phyloP scores from a whole-genome alignment of 2,113 vertebrate species.

The Entelurus aequoreus region DNA sequence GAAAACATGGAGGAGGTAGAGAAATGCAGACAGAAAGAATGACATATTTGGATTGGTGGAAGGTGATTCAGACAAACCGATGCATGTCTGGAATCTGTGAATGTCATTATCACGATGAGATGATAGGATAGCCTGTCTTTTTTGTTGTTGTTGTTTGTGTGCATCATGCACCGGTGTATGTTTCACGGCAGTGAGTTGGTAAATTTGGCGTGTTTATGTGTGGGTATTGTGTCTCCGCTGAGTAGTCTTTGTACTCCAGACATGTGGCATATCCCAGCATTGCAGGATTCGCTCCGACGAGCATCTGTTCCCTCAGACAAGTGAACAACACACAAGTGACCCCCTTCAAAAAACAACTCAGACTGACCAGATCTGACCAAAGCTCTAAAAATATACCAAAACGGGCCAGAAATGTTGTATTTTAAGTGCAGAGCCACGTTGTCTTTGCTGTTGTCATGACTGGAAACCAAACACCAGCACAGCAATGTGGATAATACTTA shows the following conservation, averaged over 20 bases:
- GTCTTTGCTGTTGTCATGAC: not conserved
- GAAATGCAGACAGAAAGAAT: conserved; percentile 25
- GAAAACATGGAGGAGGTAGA: conserved; percentile 27
- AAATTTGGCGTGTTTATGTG: conserved; percentile 55
- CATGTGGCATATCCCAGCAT: conserved; percentile 56
- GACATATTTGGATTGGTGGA: conserved; percentile 51
- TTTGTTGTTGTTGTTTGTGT: conserved; percentile 28
- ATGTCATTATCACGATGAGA: conserved; percentile 55
- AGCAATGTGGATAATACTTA: not conserved
- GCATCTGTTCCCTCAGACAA: conserved; percentile 57
- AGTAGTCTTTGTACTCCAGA: conserved; percentile 65
- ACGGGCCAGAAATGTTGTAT: not conserved
- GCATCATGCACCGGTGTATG: conserved; percentile 27
- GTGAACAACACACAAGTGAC: conserved; percentile 58
- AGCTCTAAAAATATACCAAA: conserved; percentile 37
- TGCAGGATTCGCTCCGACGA: conserved; percentile 62
- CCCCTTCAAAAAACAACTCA: conserved; percentile 35
- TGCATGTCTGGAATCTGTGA: conserved; percentile 52
- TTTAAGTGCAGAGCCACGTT: not conserved
- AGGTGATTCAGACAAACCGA: conserved; percentile 59
- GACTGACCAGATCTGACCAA: conserved; percentile 43
- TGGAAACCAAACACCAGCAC: not conserved
- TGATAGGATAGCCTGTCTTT: conserved; percentile 57
- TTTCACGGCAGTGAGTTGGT: conserved; percentile 50
- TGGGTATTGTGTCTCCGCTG: conserved; percentile 61